Percentiles rank a stretch among this genome's conserved stretches.
phyloP scores from a whole-genome alignment of 2,888 invertebrate species.

The Stenolophus ochropezus region DNA sequence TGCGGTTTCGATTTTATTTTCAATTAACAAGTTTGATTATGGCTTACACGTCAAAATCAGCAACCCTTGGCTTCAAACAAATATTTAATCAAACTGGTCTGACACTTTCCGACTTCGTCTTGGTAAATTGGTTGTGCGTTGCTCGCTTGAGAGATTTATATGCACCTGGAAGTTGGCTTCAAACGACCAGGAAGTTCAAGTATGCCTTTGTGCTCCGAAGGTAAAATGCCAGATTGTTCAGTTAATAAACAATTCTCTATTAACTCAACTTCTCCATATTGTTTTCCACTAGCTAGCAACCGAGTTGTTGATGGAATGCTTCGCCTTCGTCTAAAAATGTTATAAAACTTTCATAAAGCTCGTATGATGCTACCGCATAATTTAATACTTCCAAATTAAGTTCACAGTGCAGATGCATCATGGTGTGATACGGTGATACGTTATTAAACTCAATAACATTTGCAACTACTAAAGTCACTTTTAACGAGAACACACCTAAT shows the following conservation, averaged over 20 bases:
- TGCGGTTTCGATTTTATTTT: slow-evolving; percentile 41
- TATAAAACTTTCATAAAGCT: background rate
- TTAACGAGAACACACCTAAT: background rate
- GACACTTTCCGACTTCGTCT: slow-evolving; percentile 38
- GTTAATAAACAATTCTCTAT: slow-evolving; percentile 35
- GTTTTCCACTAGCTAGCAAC: background rate
- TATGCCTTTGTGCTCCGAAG: slow-evolving; percentile 22
- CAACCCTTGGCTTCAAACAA: slow-evolving; percentile 44
- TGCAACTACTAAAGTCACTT: background rate
- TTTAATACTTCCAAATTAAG: background rate
- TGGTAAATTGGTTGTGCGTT: slow-evolving; percentile 40
- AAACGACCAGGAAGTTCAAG: slow-evolving; percentile 7
- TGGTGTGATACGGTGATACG: background rate
- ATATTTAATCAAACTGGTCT: slow-evolving; percentile 53
- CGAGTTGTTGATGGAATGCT: background rate
- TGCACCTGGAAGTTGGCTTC: slow-evolving; percentile 50
- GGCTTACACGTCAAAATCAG: slow-evolving; percentile 41
- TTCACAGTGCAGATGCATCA: background rate
- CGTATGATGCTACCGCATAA: background rate
- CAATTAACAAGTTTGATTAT: slow-evolving; percentile 56
- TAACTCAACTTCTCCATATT: slow-evolving; percentile 24
- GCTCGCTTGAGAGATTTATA: slow-evolving; percentile 36
- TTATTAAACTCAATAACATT: background rate
- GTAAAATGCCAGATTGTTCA: slow-evolving; percentile 10
- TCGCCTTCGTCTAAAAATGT: background rate